Base-by-base conservation (phyloP, 1,140 invertebrate genomes). In the Phymorhynchus buccinoides region DNA sequence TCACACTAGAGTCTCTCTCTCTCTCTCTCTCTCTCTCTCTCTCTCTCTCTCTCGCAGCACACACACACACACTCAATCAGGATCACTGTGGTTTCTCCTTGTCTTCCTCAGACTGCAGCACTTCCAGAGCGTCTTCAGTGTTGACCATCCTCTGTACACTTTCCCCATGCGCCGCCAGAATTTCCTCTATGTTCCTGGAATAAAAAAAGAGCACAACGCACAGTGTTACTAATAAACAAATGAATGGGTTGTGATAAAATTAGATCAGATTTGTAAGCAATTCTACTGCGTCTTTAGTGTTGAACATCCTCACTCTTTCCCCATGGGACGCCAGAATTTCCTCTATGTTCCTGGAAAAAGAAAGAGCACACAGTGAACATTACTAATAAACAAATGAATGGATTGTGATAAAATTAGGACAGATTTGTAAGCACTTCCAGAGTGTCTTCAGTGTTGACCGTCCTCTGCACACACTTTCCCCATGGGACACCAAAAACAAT, bases 131-230 rank as follows among this genome's bases (percentile, higher is more conserved):
- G 48, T 75, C 86, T 56, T 88, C 87, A 32, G 73, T 81, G 1
- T 52, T 44, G 30, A 80, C 14, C 9, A 88, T 27, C 77, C 84
- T 89, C 56, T 87, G 86, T 88, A 97, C 96, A 32, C 91, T 94
- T 94, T 98, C 97, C n/a, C 97, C 97, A 91, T 97, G 97, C 85
- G 95, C 95, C 66, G 95, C 95, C 88, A 98, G 94, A 41, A 97
- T 96, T 83, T 96, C 95, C 94, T 98, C 97, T 89, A 98, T 96
- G 91, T 98, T 98, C 88, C 94, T 91, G 89, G 79, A 91, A 90
- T 78, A 62, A 79, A 87, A 32, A 42, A 39, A 56, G 30, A 80
- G 32, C n/a, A 41, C n/a, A 85, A 48, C 30, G 39, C 14, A 80
- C 18, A 85, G 30, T 0, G 32, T 52, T 12, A 52, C n/a, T n/a